phyloP scores from a whole-genome alignment of 2,113 vertebrate species.

The Aspidoscelis tigris region DNA sequence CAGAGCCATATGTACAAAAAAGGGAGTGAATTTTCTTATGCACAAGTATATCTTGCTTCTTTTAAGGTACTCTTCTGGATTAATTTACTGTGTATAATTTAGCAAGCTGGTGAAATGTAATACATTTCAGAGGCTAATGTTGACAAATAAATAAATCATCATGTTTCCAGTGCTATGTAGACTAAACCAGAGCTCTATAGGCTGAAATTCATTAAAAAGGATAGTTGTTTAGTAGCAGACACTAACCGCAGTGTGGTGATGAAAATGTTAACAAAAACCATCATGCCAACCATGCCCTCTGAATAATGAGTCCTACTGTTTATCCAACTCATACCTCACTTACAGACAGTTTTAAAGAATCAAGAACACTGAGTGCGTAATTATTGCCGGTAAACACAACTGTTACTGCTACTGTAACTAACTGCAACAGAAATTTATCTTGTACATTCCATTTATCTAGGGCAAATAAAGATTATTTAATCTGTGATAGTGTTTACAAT shows the following conservation, averaged over 20 bases:
- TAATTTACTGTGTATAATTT: not conserved
- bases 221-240: no score
- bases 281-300: no score
- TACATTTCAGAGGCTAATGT: not conserved
- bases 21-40: not conserved
- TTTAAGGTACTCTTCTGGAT: not conserved
- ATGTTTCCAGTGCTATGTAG: not conserved
- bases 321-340: not conserved
- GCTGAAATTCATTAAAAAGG: no score
- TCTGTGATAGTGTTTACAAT: conserved; percentile 23
- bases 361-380: not conserved
- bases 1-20: no score
- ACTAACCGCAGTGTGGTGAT: no score
- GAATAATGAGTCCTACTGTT: no score
- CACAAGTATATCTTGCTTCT: not conserved
- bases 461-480: conserved; percentile 13
- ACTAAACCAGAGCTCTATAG: not conserved
- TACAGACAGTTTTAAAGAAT: not conserved
- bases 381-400: conserved; percentile 25
- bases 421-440: conserved; percentile 33
- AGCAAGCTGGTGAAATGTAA: not conserved
- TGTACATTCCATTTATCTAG: conserved; percentile 28
- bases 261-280: no score
- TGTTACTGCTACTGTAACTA: conserved; percentile 35
- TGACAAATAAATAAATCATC: not conserved